Evolutionary conservation across 2,888 invertebrate genomes (phyloP), one percentile per base, ranked within the genome.

Genomic region (Melanostoma scalare): DNA sequence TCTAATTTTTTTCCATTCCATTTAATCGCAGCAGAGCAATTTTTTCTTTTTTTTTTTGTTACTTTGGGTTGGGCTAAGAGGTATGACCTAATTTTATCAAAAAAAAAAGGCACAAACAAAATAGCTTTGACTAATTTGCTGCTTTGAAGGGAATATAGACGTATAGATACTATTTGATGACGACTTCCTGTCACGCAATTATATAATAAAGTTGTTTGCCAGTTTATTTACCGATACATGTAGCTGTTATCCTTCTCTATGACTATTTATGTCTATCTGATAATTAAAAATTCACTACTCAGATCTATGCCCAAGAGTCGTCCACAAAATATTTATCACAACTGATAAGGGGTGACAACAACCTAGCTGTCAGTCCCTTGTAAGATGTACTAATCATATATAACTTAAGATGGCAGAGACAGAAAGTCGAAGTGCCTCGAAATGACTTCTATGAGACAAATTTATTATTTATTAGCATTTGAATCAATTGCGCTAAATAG

Each of bases 1-100:
- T 75, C 58, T 31, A 48, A 61, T 61, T 52, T 63, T 65, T 40
- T 56, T 76, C 30, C 76, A 65, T 60, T 75, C 69, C 42, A 60
- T 52, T 61, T 53, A 60, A 20, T 53, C 40, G 33, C 35, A 4
- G 4, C 30, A 20, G 55, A 53, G 48, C 44, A 42, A 38, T 36
- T 31, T 44, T 38, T 55, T 46, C 6, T 48, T 50, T 40, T 35
- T 6, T 50, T 8, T 46, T 8, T 10, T 30, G 4, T 52, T 52
- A 31, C 31, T 44, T 44, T 69, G 76, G 76, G 69, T 69, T 77
- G 55, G 76, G 74, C 65, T 42, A 36, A 3, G 35, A n/a, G 20
- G 20, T 38, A 69, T 76, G 76, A 77, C 76, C 76, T 71, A 69
- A 77, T 77, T 76, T 56, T 55, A 20, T 35, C 63, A 48, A 30